phyloP scores from a whole-genome alignment of 2,113 vertebrate genomes.

The Alethe castanea region DNA sequence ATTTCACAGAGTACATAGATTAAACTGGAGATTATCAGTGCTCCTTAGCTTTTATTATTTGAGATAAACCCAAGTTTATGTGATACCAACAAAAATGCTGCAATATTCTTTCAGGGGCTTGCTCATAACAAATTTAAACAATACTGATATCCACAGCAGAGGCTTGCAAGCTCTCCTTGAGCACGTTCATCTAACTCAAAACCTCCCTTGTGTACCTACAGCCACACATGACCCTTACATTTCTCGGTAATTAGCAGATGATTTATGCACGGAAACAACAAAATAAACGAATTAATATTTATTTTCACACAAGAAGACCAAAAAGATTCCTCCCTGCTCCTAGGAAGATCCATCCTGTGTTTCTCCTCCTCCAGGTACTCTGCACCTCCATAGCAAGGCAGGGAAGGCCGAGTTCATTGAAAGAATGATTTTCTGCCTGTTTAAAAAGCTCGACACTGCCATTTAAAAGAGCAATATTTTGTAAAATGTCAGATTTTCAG shows the following conservation, averaged over 20 bases:
- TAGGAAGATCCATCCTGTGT: fast-evolving
- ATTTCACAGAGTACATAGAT: constrained; percentile 38
- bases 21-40: constrained; percentile 24
- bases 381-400: neutral
- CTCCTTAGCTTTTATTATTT: neutral
- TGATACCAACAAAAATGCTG: neutral
- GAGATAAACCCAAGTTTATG: constrained; percentile 1
- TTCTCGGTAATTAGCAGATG: neutral
- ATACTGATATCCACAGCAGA: neutral
- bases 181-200: neutral
- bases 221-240: neutral
- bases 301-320: neutral
- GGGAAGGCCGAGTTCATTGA: neutral
- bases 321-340: neutral
- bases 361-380: neutral
- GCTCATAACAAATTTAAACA: neutral
- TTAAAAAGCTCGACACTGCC: neutral
- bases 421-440: neutral
- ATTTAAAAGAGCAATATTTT: neutral
- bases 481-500: neutral
- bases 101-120: neutral
- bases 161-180: neutral
- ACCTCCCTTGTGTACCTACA: neutral
- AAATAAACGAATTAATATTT: neutral
- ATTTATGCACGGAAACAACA: neutral